A percentile compares a stretch with the other conserved stretches of the same genome.
Evolutionary conservation across 2,888 invertebrate species (phyloP).

Genomic region (Apamea anceps): DNA sequence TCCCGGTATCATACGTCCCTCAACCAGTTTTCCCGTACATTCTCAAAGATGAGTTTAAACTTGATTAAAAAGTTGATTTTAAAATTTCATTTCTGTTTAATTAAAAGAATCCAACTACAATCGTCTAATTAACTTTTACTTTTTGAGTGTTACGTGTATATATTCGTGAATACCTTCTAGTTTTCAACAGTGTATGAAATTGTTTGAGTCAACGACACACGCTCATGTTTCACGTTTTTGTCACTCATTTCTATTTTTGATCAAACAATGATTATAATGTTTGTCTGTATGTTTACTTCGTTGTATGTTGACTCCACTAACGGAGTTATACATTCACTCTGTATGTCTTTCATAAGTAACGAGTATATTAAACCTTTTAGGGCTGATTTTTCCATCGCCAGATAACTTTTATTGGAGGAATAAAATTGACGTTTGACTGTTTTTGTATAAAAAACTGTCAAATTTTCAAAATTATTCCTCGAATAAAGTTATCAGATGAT

Average conservation of each 20-base stretch:
- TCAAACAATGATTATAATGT: background rate
- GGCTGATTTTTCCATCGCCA: no score
- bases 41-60: background rate
- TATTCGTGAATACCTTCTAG: slow-evolving; percentile 43
- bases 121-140: slow-evolving; percentile 5
- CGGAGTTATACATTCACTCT: background rate
- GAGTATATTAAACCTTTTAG: background rate
- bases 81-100: background rate
- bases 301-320: background rate
- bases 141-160: slow-evolving; percentile 8
- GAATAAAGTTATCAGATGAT: no score
- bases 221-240: slow-evolving; percentile 12
- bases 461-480: no score
- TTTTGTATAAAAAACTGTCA: no score
- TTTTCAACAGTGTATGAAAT: slow-evolving; percentile 46
- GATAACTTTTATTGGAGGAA: no score
- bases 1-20: no score
- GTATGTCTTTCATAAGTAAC: background rate
- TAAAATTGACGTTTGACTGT: no score
- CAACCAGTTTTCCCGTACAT: no score
- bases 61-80: background rate
- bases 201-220: slow-evolving; percentile 20
- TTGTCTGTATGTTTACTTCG: background rate
- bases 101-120: slow-evolving; percentile 6
- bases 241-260: slow-evolving; percentile 20